phyloP scores from a whole-genome alignment of 1,140 invertebrate genomes.

The Drosophila kepulauana region DNA sequence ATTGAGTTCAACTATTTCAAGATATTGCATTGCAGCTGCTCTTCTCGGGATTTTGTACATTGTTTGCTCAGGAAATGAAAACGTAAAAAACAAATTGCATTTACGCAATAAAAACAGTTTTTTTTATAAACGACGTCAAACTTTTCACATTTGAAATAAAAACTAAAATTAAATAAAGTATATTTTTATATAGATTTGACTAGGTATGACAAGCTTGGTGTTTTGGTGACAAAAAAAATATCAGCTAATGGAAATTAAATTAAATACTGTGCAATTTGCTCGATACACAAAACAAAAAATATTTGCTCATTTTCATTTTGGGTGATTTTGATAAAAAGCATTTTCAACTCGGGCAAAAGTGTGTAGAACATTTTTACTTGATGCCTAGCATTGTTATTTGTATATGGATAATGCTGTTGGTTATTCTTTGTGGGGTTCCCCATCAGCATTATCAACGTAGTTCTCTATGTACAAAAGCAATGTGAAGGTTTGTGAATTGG shows the following conservation, averaged over 20 bases:
- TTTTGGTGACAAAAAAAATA: constrained; percentile 9
- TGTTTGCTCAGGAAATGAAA: constrained; percentile 31
- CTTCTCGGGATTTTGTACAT: constrained; percentile 45
- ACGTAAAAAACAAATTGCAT: constrained; percentile 84
- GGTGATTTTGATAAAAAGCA: constrained; percentile 62
- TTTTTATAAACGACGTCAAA: constrained; percentile 53
- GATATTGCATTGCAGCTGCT: constrained; percentile 39
- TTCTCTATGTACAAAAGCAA: constrained; percentile 84
- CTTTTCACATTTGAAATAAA: constrained; percentile 52
- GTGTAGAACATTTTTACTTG: constrained; percentile 57
- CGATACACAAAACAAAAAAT: too few relatives aligned
- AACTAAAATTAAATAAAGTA: constrained; percentile 26
- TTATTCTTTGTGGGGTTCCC: background rate
- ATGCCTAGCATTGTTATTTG: constrained; percentile 79
- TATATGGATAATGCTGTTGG: constrained; percentile 66
- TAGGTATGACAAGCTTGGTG: constrained; percentile 56
- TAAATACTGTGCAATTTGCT: constrained; percentile 66
- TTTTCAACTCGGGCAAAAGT: constrained; percentile 64
- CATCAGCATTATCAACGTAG: constrained; percentile 70
- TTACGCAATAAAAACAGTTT: constrained; percentile 79
- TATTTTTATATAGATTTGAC: background rate
- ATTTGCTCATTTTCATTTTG: constrained; percentile 61
- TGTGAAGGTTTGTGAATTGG: constrained; percentile 67
- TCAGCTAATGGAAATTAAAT: constrained; percentile 22
- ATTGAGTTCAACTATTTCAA: constrained; percentile 48